Evolutionary conservation across 2,113 vertebrate species (phyloP), one percentile per base, ranked within the genome.

Genomic region (Hydrolagus affinis): DNA sequence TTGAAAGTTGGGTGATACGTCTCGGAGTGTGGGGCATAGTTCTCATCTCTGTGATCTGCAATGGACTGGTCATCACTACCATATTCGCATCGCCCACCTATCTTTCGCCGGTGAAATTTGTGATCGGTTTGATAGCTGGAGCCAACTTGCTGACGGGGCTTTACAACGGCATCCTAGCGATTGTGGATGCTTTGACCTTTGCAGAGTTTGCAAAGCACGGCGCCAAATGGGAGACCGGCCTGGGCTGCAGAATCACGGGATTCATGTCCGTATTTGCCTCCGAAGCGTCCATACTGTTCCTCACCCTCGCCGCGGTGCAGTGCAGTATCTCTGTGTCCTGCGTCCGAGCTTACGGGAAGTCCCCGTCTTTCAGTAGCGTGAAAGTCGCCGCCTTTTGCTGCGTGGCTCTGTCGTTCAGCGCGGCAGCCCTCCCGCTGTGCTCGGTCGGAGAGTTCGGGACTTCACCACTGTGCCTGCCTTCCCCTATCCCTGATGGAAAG

Each of bases 1-100:
- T 98, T 85, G 97, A 96, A 89, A 97, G 97, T 91, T 99, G 97
- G 97, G 89, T 96, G 86, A 91, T 98, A 85, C 97, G 97, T 72
- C 91, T 99, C 80, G 96, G 95, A 0, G 90, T 98, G 88, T 99
- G 97, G 97, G 88, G 90, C 89, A 92, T 97, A 7, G 89, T 93
- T 4, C 87, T 97, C 85, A 91, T 97, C 85, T 95, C 96, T 0
- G 88, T 97, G 86, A 87, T 96, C 86, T 95, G 96, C 85, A 98
- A 99, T 0, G 93, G 93, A 75, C 89, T 98, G 86, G 91, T 98
- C 85, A 90, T 96, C 56, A 87, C 96, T 86, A 94, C 95, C 0
- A 91, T 97, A 85, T 96, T 96, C 12, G 91, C 92, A 7, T 94
- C 95, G 0, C 92, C 95, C 0, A 91, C 90, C 76, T 94, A 95